A percentile compares a stretch with the other conserved stretches of the same genome.
These are phyloP conservation scores for Odontomachus brunneus DNA, from an alignment of 1,140 invertebrate species.

Conservation along the genomic window DNA sequence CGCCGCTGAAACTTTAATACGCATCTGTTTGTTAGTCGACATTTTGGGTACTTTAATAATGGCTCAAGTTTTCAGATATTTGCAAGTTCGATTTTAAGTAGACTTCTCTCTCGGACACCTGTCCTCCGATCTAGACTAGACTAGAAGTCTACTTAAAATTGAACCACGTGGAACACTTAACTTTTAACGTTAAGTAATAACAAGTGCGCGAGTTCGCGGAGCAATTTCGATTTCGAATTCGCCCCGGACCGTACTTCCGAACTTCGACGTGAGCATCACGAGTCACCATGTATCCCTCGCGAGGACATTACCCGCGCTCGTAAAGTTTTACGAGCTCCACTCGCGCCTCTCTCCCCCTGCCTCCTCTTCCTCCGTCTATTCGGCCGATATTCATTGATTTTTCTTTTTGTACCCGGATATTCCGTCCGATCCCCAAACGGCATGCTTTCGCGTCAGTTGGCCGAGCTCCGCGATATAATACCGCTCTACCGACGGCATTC, in stretches of 20 bases:
- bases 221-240: background rate
- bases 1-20: no score
- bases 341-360: background rate
- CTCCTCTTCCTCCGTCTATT: background rate
- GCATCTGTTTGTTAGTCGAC: no score
- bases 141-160: background rate
- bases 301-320: constrained; percentile 12
- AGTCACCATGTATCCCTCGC: background rate
- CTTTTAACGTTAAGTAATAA: constrained; percentile 11
- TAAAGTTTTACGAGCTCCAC: constrained; percentile 23
- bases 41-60: no score
- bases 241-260: background rate
- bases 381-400: constrained; percentile 11
- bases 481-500: background rate
- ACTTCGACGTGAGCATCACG: constrained; percentile 5
- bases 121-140: background rate
- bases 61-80: no score
- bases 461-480: constrained; percentile 3
- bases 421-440: background rate
- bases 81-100: no score
- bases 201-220: background rate
- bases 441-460: background rate
- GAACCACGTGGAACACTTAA: background rate
- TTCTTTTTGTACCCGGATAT: background rate
- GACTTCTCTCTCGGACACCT: no score